These are phyloP conservation scores for Catocala fraxini DNA, from an alignment of 2,888 invertebrate genomes.

Conservation along the genomic window DNA sequence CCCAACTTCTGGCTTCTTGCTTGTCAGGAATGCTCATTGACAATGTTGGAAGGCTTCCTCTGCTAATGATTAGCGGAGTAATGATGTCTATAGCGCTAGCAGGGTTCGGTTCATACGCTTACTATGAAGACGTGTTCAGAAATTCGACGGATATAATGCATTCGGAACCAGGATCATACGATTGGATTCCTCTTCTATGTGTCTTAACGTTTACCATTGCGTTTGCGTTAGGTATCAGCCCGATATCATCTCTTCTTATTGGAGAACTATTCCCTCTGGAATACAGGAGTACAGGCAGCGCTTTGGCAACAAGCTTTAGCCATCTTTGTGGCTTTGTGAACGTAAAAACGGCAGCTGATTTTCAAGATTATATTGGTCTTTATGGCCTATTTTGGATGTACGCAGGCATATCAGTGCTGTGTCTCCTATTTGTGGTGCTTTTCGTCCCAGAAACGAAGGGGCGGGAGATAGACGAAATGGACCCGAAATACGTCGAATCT, in stretches of 20 bases:
- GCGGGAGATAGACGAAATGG: slow-evolving; percentile 95
- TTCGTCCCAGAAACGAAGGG: slow-evolving; percentile 97
- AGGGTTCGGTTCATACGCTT: slow-evolving; percentile 94
- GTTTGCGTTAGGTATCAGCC: slow-evolving; percentile 93
- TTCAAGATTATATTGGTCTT: slow-evolving; percentile 91
- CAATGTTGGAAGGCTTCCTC: slow-evolving; percentile 93
- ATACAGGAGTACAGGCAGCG: slow-evolving; percentile 90
- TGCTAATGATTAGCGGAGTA: slow-evolving; percentile 93
- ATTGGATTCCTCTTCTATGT: slow-evolving; percentile 95
- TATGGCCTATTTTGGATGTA: slow-evolving; percentile 96
- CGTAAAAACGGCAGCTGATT: slow-evolving; percentile 94
- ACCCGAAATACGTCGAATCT: slow-evolving; percentile 89
- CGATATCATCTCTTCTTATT: slow-evolving; percentile 91
- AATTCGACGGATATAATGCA: slow-evolving; percentile 66
- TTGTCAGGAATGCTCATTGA: slow-evolving; percentile 95
- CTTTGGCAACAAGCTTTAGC: slow-evolving; percentile 93
- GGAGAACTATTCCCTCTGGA: slow-evolving; percentile 92
- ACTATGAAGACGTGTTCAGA: slow-evolving; percentile 90
- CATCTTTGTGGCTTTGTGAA: slow-evolving; percentile 95
- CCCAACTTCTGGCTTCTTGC: slow-evolving; percentile 94
- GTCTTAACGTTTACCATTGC: slow-evolving; percentile 94
- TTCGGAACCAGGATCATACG: slow-evolving; percentile 87
- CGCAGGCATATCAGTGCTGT: slow-evolving; percentile 92
- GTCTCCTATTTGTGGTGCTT: slow-evolving; percentile 93
- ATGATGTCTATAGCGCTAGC: slow-evolving; percentile 95